These are phyloP conservation scores for Trichoplax adhaerens DNA, from an alignment of 37 sponge, comb jelly and placozoan genomes.

Conservation along the genomic window DNA sequence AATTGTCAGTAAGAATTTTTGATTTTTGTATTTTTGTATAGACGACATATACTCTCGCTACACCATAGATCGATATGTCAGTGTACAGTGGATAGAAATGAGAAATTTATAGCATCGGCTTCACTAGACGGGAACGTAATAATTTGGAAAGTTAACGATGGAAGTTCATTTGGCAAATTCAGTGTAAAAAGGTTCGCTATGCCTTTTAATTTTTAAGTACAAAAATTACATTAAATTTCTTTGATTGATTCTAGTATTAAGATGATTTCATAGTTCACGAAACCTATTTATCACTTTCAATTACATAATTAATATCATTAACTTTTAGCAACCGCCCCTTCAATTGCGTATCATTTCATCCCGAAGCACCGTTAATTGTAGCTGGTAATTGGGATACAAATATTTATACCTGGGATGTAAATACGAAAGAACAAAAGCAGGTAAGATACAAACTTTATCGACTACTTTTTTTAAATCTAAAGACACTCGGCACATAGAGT, in stretches of 20 bases:
- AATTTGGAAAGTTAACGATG: too few relatives aligned
- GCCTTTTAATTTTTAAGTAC: slow-evolving; percentile 49
- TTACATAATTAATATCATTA: too few relatives aligned
- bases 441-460: too few relatives aligned
- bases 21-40: slow-evolving; percentile 13
- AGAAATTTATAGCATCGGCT: too few relatives aligned
- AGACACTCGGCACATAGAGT: slow-evolving; percentile 34
- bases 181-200: slow-evolving; percentile 34
- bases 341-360: slow-evolving; percentile 80
- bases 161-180: slow-evolving; percentile 20
- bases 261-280: too few relatives aligned
- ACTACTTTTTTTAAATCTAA: slow-evolving; percentile 24
- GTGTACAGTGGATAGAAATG: slow-evolving; percentile 23
- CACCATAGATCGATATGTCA: slow-evolving; percentile 43
- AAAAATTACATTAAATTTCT: slow-evolving; percentile 6
- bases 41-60: slow-evolving; percentile 31
- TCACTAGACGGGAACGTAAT: too few relatives aligned
- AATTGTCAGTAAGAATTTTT: not conserved
- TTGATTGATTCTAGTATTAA: too few relatives aligned
- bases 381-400: slow-evolving; percentile 73
- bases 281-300: too few relatives aligned
- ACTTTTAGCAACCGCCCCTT: slow-evolving; percentile 17
- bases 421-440: too few relatives aligned
- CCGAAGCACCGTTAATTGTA: slow-evolving; percentile 63
- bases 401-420: slow-evolving; percentile 68